Base-by-base conservation (phyloP, 2,888 invertebrate species). In the Ptychoptera contaminata region DNA sequence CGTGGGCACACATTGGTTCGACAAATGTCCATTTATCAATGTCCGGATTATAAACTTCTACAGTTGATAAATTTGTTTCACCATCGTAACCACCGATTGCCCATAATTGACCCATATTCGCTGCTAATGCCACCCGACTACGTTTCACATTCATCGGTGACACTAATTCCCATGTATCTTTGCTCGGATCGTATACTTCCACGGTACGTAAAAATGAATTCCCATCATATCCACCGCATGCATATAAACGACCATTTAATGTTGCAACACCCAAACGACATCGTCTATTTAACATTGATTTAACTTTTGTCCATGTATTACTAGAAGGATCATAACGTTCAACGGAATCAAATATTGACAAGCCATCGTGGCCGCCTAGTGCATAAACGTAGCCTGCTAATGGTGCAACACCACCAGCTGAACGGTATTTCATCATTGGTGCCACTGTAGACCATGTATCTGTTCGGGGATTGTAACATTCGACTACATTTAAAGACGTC, bases 141-240 rank as follows among this genome's bases (percentile, higher is more conserved):
- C 88, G 68, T 66, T 82, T 82, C 30, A 83, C 79, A 56, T 81
- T 82, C 87, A 91, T 87, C 2, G 82, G 71, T 1, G 83, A 77
- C 2, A 86, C 75, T 50, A 74, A 73, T 40, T 74, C 73, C 88
- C 90, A 90, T 69, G 74, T 74, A 56, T 82, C 79, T 2, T 72
- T 74, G 37, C 70, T 67, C 0, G 85, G 83, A 63, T 86, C 82
- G 56, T 76, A 87, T 54, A 80, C 77, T 65, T 90, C 90, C 0
- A 86, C 86, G 0, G 82, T 78, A 56, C 80, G 77, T 42, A 90
- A 67, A 62, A 90, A 90, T 3, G 79, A 78, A 46, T 79, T 76
- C 2, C 88, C 88, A 63, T 90, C 87, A 56, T 90, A 88, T 2
- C 88, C 85, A 12, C 85, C 86, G 56, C 82, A 83, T 32, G 80